Percentiles rank a stretch among this genome's conserved stretches.
Conservation (phyloP, 2,888 invertebrate genomes). For the Phortica okadai region DNA sequence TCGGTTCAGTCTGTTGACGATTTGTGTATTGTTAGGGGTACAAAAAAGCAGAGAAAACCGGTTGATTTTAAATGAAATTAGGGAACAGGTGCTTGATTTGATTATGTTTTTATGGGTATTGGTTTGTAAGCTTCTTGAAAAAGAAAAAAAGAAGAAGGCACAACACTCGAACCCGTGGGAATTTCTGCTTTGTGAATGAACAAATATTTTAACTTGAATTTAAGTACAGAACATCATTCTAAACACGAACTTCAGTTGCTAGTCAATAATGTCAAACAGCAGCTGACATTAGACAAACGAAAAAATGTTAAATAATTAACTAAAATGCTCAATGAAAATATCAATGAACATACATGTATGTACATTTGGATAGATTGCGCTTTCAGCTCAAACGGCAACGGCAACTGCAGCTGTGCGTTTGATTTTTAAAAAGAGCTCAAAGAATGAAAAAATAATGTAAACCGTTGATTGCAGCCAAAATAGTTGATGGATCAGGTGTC, state of each 20-base stretch:
- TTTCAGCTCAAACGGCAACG: neutral
- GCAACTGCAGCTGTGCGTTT: neutral
- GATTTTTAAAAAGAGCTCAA: neutral
- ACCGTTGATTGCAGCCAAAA: neutral
- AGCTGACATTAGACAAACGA: neutral
- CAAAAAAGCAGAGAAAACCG: conserved; percentile 15
- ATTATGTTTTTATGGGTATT: conserved; percentile 30
- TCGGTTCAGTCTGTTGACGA: neutral
- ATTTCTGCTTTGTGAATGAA: neutral
- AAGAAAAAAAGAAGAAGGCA: conserved; percentile 19
- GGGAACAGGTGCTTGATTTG: conserved; percentile 38
- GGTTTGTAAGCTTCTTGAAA: neutral
- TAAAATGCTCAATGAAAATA: too few species aligned
- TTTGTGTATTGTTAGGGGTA: conserved; percentile 15
- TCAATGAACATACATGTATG: too few species aligned
- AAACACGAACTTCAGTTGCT: too few species aligned
- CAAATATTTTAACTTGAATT: too few species aligned
- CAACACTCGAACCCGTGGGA: neutral
- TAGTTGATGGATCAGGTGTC: conserved; percentile 50
- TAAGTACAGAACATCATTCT: neutral
- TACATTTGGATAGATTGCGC: too few species aligned
- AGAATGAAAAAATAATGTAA: neutral
- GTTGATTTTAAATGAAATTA: conserved; percentile 32
- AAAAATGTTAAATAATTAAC: too few species aligned
- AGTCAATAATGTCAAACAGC: neutral